Evolutionary conservation across 1,140 invertebrate species (phyloP).

Genomic region (Lepidotrigona ventralis): DNA sequence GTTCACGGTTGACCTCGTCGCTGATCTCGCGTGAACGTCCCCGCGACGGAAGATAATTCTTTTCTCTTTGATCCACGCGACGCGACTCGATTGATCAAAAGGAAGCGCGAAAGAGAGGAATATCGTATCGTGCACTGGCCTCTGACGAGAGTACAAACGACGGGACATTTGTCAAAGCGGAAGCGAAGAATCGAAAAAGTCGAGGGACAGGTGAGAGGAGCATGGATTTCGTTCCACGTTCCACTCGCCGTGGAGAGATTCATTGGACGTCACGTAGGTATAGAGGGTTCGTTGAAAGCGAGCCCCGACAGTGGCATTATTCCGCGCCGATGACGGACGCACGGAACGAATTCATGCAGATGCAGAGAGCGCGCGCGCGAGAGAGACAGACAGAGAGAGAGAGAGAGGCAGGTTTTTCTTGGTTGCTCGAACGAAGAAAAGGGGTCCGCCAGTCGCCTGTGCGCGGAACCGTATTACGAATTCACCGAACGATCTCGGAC

Average conservation of each 20-base stretch:
- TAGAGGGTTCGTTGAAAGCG: slow-evolving; percentile 42
- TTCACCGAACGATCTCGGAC: slow-evolving; percentile 71
- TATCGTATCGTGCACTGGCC: not conserved
- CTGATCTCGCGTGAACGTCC: not conserved
- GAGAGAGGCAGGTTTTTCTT: slow-evolving; percentile 48
- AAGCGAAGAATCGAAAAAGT: slow-evolving; percentile 29
- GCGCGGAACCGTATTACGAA: slow-evolving; percentile 70
- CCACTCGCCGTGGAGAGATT: slow-evolving; percentile 20
- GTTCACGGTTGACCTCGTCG: not conserved
- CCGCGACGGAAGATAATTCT: not conserved
- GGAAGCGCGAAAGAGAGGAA: not conserved
- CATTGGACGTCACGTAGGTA: slow-evolving; percentile 36
- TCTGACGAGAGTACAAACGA: slow-evolving; percentile 16
- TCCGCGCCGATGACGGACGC: slow-evolving; percentile 43
- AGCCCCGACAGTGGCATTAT: slow-evolving; percentile 51
- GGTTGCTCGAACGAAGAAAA: slow-evolving; percentile 58
- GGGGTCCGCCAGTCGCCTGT: slow-evolving; percentile 18
- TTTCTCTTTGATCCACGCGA: not conserved
- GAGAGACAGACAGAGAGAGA: slow-evolving; percentile 12
- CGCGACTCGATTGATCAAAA: not conserved
- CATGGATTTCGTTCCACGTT: slow-evolving; percentile 46
- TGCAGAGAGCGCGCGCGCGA: slow-evolving; percentile 25
- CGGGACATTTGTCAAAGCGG: slow-evolving; percentile 45
- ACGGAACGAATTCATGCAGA: slow-evolving; percentile 72
- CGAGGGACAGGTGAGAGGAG: slow-evolving; percentile 24